Evolutionary conservation across 1,140 invertebrate genomes (phyloP), one percentile per base, ranked within the genome.

Genomic region (Drosophila yakuba): DNA sequence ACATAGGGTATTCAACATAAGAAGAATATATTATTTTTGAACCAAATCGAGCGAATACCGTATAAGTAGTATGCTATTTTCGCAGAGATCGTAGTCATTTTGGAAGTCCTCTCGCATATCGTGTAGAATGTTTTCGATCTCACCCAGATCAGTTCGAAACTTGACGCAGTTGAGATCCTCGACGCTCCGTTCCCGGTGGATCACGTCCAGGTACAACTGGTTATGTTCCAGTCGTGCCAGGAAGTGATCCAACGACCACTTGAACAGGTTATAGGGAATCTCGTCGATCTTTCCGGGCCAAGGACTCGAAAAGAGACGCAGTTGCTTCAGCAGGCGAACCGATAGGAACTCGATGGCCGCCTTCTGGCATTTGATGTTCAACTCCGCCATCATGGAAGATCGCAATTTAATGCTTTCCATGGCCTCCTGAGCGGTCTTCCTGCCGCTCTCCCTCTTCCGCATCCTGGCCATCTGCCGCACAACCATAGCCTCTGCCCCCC

Each of bases 181-280:
- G 0, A 14, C 0, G 7, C 14, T 28, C 4, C 58, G 54, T 35
- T 88, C 83, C 17, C 48, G 54, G 10, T 28, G 1, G 12, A 86
- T 39, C 0, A 86, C 64, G n/a, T 68, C 78, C 12, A 88, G 47
- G 39, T 86, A 88, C 5, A 83, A 11, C 20, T 68, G 69, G 32
- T 52, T 78, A 0, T 68, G 3, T 0, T 32, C 10, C 2, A 41
- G 25, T 2, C 82, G 74, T 5, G 6, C 1, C n/a, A 61, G 0
- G 35, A 86, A 86, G 38, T 64, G n/a, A 0, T 82, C 69, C 8
- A 55, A 11, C 0, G 82, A 79, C 82, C 82, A 86, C 8, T 48
- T 15, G 12, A 86, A 86, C 3, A 86, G 39, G 2, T 51, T 39
- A 14, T 82, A 36, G 0, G 82, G 82, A 3, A 64, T 32, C 0